phyloP scores from a whole-genome alignment of 2,888 invertebrate species.

The Psococerastis gibbosa region DNA sequence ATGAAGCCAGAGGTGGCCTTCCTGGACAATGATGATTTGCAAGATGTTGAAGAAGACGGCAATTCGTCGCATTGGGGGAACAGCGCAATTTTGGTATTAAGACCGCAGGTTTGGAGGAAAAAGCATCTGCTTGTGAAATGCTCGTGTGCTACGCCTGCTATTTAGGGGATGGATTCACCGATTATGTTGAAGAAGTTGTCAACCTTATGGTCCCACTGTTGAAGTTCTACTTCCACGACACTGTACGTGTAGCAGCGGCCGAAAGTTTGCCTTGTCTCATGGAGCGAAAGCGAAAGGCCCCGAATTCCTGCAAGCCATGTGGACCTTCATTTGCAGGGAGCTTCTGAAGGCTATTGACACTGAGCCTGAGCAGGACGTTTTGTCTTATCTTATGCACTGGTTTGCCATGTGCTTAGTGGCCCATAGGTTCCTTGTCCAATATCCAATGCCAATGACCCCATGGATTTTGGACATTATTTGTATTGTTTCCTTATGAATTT shows the following conservation, averaged over 20 bases:
- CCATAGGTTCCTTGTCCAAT: too few relatives aligned
- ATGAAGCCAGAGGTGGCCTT: slow-evolving; percentile 87
- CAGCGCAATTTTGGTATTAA: slow-evolving; percentile 90
- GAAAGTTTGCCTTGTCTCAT: slow-evolving; percentile 76
- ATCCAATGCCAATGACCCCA: too few relatives aligned
- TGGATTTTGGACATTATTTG: too few relatives aligned
- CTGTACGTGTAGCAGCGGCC: slow-evolving; percentile 81
- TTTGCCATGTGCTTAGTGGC: too few relatives aligned
- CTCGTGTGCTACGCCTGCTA: slow-evolving; percentile 87
- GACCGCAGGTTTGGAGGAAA: slow-evolving; percentile 86
- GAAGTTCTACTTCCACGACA: slow-evolving; percentile 86
- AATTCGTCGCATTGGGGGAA: slow-evolving; percentile 82
- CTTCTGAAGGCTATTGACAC: slow-evolving; percentile 72
- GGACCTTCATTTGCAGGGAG: slow-evolving; percentile 75
- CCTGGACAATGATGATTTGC: slow-evolving; percentile 67
- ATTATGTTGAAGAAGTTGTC: slow-evolving; percentile 60
- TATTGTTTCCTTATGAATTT: too few relatives aligned
- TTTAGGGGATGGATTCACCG: slow-evolving; percentile 66
- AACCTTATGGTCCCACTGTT: slow-evolving; percentile 73
- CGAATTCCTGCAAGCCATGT: slow-evolving; percentile 50
- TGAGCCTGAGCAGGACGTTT: slow-evolving; percentile 78
- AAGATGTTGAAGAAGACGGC: slow-evolving; percentile 75
- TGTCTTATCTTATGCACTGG: slow-evolving; percentile 62
- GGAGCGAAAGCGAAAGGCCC: slow-evolving; percentile 51
- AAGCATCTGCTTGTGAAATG: slow-evolving; percentile 93